Conservation (phyloP, 2,888 invertebrate genomes). For the Strigamia crassipes region DNA sequence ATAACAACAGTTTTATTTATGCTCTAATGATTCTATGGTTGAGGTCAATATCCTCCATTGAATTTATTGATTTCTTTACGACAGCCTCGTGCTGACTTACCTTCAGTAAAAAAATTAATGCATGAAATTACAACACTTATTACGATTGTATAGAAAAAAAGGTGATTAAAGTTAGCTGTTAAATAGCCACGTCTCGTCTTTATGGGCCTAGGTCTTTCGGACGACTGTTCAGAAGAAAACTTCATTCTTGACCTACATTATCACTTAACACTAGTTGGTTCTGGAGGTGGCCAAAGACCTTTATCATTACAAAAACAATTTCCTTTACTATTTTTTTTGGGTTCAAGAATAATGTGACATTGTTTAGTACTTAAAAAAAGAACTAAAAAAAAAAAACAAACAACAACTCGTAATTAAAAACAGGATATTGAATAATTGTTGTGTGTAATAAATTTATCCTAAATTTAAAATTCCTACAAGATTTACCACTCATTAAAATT, state of each 20-base stretch:
- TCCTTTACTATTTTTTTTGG: background rate
- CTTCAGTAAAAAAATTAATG: background rate
- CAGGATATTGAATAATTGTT: background rate
- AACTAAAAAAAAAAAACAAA: background rate
- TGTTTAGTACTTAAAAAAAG: background rate
- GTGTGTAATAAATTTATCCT: too few species aligned
- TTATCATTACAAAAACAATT: background rate
- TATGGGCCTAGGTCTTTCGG: background rate
- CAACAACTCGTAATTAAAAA: background rate
- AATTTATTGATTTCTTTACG: background rate
- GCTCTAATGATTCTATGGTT: background rate
- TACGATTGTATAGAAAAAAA: too few species aligned
- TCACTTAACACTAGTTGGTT: background rate
- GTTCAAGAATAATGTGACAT: background rate
- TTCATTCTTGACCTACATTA: background rate
- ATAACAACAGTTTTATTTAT: background rate
- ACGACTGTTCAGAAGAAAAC: background rate
- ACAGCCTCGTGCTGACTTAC: background rate
- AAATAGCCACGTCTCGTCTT: background rate
- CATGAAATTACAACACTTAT: background rate
- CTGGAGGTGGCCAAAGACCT: background rate
- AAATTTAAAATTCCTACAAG: too few species aligned
- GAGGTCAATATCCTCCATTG: background rate
- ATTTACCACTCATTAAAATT: too few species aligned
- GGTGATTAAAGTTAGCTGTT: background rate